phyloP scores from a whole-genome alignment of 2,888 invertebrate genomes.

The Dolomedes plantarius region DNA sequence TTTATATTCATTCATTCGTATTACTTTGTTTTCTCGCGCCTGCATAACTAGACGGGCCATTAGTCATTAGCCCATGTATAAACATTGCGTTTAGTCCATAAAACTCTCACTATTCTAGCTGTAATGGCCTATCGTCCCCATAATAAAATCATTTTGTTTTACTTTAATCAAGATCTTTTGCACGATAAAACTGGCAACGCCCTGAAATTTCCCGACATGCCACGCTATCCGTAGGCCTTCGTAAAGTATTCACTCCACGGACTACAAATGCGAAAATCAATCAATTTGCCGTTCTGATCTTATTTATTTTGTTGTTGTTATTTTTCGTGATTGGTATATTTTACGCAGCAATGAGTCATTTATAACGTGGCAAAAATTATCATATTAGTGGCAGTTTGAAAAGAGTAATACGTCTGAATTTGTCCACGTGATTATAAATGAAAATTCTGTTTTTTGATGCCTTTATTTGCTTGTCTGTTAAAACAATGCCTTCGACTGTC shows the following conservation, averaged over 20 bases:
- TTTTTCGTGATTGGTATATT: not conserved
- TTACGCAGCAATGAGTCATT: not conserved
- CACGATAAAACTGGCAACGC: slow-evolving; percentile 64
- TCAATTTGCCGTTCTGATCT: slow-evolving; percentile 39
- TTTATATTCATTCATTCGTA: slow-evolving; percentile 51
- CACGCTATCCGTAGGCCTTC: slow-evolving; percentile 12
- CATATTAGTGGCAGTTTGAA: not conserved
- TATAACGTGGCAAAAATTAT: not conserved
- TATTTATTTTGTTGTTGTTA: not conserved
- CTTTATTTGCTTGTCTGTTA: no score
- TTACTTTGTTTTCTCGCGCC: slow-evolving; percentile 27
- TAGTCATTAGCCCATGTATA: slow-evolving; percentile 56
- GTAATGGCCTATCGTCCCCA: slow-evolving; percentile 41
- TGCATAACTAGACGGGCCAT: slow-evolving; percentile 24
- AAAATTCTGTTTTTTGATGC: no score
- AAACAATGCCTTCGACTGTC: no score
- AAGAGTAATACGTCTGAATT: no score
- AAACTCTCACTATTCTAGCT: slow-evolving; percentile 35
- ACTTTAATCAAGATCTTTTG: slow-evolving; percentile 65
- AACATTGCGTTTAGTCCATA: slow-evolving; percentile 52
- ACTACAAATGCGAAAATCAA: slow-evolving; percentile 42
- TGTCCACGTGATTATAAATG: no score
- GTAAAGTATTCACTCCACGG: slow-evolving; percentile 55
- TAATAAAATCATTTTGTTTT: slow-evolving; percentile 65
- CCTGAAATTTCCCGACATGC: slow-evolving; percentile 64